A percentile compares a stretch with the other conserved stretches of the same genome.
Conservation (phyloP, 2,113 vertebrate species). For the Catharus fuscescens region DNA sequence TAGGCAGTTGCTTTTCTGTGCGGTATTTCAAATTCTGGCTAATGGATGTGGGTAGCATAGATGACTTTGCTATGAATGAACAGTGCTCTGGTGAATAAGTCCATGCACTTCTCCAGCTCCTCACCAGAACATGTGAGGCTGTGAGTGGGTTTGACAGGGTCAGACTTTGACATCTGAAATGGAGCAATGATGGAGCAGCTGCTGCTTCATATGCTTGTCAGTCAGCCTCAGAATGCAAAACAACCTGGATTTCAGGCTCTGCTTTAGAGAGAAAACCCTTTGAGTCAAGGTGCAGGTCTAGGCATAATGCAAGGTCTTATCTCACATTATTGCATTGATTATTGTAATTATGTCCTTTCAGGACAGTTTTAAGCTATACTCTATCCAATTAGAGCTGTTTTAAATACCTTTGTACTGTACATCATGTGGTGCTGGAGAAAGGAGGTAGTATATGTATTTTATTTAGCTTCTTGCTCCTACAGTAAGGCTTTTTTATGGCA, state of each 20-base stretch:
- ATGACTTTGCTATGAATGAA: neutral
- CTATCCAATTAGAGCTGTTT: constrained; percentile 65
- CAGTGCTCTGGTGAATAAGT: neutral
- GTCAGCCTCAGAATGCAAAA: neutral
- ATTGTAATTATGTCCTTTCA: constrained; percentile 65
- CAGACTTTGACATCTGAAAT: neutral
- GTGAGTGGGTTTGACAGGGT: neutral
- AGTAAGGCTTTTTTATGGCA: constrained; percentile 41
- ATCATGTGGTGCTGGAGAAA: constrained; percentile 26
- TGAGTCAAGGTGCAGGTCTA: constrained; percentile 25
- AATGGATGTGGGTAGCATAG: neutral
- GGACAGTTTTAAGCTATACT: constrained; percentile 53
- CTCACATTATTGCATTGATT: constrained; percentile 52
- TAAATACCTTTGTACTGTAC: constrained; percentile 62
- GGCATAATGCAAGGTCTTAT: constrained; percentile 56
- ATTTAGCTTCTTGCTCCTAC: constrained; percentile 32
- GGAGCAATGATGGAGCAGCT: neutral
- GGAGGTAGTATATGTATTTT: neutral
- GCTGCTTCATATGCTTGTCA: neutral
- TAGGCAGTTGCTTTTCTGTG: neutral
- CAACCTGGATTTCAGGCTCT: neutral
- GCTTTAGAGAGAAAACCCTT: neutral
- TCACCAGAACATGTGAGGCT: neutral
- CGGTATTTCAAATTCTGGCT: neutral
- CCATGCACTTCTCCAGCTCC: neutral